phyloP scores from a whole-genome alignment of 2,888 invertebrate species.

The Thysanoteuthis rhombus region DNA sequence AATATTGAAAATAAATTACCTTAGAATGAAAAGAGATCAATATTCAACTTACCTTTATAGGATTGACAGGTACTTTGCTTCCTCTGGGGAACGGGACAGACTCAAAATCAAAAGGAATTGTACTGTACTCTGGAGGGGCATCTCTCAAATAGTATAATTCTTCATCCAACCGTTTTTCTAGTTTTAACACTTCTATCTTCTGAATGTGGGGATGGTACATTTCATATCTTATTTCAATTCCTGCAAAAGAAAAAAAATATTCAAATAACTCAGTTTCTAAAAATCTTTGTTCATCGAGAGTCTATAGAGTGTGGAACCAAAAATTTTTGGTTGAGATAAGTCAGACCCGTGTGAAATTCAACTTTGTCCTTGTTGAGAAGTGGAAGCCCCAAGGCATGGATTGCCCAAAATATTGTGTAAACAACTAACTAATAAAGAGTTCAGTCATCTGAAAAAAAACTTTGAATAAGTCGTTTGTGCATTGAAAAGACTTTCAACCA shows the following conservation, averaged over 20 bases:
- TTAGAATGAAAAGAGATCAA: no score
- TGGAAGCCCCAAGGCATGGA: no score
- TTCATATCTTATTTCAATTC: constrained; percentile 80
- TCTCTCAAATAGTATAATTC: constrained; percentile 86
- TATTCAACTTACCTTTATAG: constrained; percentile 61
- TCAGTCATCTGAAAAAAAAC: no score
- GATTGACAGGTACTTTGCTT: constrained; percentile 80
- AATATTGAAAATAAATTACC: no score
- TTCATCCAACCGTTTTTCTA: constrained; percentile 93
- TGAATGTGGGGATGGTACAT: constrained; percentile 93
- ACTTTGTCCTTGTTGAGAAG: no score
- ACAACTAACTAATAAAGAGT: no score
- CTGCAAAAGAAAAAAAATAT: constrained; percentile 57
- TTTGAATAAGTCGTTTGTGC: no score
- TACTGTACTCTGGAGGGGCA: constrained; percentile 89
- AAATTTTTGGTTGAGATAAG: no score
- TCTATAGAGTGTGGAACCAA: no score
- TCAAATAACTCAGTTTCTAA: not conserved
- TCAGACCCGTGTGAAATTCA: no score
- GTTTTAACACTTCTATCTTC: constrained; percentile 86
- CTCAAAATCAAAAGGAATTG: constrained; percentile 92
- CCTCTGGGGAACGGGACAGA: constrained; percentile 81
- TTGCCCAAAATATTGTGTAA: no score
- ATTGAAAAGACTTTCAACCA: no score
- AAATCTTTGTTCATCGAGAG: not conserved